Percentiles rank a stretch among this genome's conserved stretches.
Conservation (phyloP, 2,797 vertebrate species). For the Huso huso region DNA sequence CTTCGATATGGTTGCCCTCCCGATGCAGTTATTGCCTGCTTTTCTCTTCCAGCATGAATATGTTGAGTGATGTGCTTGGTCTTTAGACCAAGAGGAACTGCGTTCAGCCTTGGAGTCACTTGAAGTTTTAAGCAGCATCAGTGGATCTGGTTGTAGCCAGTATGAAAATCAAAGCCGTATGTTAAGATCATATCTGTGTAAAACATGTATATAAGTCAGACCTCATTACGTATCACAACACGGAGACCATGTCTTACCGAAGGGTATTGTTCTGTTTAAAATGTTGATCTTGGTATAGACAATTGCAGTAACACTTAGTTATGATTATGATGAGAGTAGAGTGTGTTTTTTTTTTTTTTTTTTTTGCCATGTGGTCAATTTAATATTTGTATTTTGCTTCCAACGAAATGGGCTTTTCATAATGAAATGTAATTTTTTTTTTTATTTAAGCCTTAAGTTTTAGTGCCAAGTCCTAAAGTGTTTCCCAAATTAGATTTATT, state of each 20-base stretch:
- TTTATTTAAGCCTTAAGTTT: no score
- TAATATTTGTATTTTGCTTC: no score
- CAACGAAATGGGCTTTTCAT: no score
- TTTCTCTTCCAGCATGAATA: not conserved
- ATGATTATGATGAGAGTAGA: slow-evolving; percentile 12
- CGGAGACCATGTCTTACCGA: not conserved
- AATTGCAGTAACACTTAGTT: slow-evolving; percentile 9
- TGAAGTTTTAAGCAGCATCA: slow-evolving; percentile 9
- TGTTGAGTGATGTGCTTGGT: not conserved
- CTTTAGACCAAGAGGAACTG: not conserved
- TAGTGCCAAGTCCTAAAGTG: no score
- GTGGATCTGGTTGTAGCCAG: slow-evolving; percentile 11
- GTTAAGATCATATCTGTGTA: slow-evolving; percentile 8
- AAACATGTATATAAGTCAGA: slow-evolving; percentile 18
- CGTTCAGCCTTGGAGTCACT: not conserved
- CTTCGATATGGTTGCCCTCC: not conserved
- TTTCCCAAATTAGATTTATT: no score
- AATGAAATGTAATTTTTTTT: no score
- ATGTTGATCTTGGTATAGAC: slow-evolving; percentile 8
- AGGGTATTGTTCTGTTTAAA: slow-evolving; percentile 9
- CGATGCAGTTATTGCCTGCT: not conserved
- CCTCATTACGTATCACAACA: slow-evolving; percentile 10
- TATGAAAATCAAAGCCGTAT: slow-evolving; percentile 13
- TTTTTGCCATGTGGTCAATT: slow-evolving; percentile 14
- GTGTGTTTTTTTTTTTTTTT: not conserved